A percentile compares a stretch with the other conserved stretches of the same genome.
Conservation (phyloP, 2,888 invertebrate species). For the Aleiodes alternator region DNA sequence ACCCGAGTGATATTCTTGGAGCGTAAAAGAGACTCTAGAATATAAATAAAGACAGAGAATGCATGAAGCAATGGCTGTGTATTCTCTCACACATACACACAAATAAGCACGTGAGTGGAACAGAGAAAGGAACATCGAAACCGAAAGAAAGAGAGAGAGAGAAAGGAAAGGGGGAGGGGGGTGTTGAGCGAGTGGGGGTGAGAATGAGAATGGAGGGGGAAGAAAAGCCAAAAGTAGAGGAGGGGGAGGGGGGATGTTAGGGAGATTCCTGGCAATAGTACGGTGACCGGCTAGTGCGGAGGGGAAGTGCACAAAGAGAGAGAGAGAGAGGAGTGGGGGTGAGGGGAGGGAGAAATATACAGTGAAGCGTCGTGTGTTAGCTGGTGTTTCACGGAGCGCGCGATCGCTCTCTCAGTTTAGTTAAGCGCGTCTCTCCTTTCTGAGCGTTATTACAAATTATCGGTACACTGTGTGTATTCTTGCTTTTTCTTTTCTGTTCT, state of each 20-base stretch:
- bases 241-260: background rate
- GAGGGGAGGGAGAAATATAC: slow-evolving; percentile 3
- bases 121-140: background rate
- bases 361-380: slow-evolving; percentile 20
- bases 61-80: background rate
- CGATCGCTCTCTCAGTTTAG: slow-evolving; percentile 24
- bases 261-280: background rate
- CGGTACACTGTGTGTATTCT: background rate
- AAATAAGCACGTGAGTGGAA: background rate
- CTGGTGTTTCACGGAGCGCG: slow-evolving; percentile 23
- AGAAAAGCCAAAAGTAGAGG: background rate
- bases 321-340: background rate
- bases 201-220: background rate
- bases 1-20: slow-evolving; percentile 10
- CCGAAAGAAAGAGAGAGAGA: no score
- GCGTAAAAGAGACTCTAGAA: slow-evolving; percentile 3
- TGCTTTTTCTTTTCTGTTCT: background rate
- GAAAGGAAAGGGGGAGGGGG: no score
- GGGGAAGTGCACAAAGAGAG: background rate
- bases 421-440: slow-evolving; percentile 22
- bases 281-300: background rate
- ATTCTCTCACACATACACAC: background rate
- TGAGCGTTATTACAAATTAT: slow-evolving; percentile 7
- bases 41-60: background rate
- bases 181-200: background rate